These are phyloP conservation scores for Drosophila kepulauana DNA, from an alignment of 1,140 invertebrate species.

Conservation along the genomic window DNA sequence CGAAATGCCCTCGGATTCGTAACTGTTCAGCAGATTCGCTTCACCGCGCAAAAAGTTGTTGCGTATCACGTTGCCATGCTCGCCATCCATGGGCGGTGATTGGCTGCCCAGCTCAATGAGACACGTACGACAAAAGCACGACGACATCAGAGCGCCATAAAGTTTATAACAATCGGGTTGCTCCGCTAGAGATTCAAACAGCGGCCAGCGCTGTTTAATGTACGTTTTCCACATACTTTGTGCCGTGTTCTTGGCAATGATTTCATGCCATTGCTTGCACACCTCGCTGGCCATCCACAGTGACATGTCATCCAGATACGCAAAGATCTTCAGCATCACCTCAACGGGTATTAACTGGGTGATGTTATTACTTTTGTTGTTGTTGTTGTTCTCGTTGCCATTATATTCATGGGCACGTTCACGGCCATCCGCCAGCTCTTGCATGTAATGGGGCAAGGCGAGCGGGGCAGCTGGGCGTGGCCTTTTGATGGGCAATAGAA, in stretches of 20 bases:
- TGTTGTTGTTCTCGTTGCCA: constrained; percentile 6
- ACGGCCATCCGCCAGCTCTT: constrained; percentile 67
- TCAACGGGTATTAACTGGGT: constrained; percentile 81
- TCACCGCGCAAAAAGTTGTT: constrained; percentile 91
- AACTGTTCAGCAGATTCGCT: constrained; percentile 88
- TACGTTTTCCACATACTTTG: constrained; percentile 92
- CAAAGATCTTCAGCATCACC: constrained; percentile 95
- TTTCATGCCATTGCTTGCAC: constrained; percentile 92
- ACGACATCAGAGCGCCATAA: constrained; percentile 88
- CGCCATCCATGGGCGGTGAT: constrained; percentile 86
- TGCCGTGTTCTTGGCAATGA: constrained; percentile 91
- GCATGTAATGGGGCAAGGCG: constrained; percentile 70
- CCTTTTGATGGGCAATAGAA: constrained; percentile 71
- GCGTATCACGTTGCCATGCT: constrained; percentile 90
- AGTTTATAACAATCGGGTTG: constrained; percentile 92
- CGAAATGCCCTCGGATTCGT: constrained; percentile 96
- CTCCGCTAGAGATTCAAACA: constrained; percentile 90
- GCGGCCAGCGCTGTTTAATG: constrained; percentile 91
- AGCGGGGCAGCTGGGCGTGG: constrained; percentile 67
- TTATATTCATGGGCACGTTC: constrained; percentile 68
- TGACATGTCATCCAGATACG: constrained; percentile 95
- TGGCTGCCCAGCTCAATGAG: constrained; percentile 91
- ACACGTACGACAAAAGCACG: constrained; percentile 94
- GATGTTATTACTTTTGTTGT: constrained; percentile 39
- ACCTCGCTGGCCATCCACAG: constrained; percentile 94